These are phyloP conservation scores for Pelodiscus sinensis DNA, from an alignment of 2,113 vertebrate genomes.

Conservation along the genomic window DNA sequence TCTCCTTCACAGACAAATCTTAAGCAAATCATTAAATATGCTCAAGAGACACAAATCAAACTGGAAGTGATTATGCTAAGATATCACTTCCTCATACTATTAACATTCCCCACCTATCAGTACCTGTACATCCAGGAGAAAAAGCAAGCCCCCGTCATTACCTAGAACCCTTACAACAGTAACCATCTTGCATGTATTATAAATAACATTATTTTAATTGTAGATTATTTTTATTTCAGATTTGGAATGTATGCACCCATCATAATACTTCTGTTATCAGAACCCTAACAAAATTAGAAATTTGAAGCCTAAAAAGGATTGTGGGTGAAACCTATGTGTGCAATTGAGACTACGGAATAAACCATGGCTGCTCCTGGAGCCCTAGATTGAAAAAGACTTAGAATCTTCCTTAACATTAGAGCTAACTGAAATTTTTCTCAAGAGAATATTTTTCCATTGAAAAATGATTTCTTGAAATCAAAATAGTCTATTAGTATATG, in stretches of 20 bases:
- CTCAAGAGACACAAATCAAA: background rate
- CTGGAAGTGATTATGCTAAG: background rate
- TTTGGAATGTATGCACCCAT: background rate
- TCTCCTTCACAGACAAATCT: background rate
- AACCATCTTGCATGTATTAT: background rate
- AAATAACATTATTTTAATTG: background rate
- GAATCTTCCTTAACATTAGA: background rate
- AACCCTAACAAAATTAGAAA: background rate
- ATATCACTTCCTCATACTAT: accelerated
- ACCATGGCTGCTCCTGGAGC: background rate
- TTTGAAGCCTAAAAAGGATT: background rate
- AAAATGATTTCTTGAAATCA: background rate
- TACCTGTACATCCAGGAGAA: background rate
- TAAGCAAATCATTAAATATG: background rate
- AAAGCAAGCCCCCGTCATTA: background rate
- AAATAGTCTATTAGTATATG: too few species aligned
- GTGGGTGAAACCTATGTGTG: background rate
- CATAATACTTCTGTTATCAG: background rate
- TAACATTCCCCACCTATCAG: background rate
- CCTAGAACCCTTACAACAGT: background rate
- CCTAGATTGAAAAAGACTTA: background rate
- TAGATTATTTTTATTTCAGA: background rate
- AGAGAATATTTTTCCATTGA: background rate
- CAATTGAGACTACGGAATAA: background rate
- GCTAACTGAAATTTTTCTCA: background rate